Conservation (phyloP, 2,888 invertebrate species). For the Gymnocheta viridis region DNA sequence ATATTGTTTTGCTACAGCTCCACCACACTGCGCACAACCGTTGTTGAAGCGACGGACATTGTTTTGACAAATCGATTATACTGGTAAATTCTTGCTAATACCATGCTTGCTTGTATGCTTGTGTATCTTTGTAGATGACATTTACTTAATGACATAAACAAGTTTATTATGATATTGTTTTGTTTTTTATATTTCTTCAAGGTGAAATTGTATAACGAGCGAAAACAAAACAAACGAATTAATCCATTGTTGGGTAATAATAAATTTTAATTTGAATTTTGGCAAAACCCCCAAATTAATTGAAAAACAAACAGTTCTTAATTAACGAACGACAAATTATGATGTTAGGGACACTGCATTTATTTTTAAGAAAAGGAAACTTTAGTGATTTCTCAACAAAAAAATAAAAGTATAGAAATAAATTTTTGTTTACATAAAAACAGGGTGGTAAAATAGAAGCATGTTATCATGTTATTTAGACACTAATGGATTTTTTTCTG, state of each 20-base stretch:
- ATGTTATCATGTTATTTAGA: too few species aligned
- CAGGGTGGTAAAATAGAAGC: too few species aligned
- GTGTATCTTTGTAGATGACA: background rate
- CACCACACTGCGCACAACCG: background rate
- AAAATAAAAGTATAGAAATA: too few species aligned
- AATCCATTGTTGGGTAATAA: background rate
- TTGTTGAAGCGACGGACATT: slow-evolving; percentile 31
- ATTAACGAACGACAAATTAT: too few species aligned
- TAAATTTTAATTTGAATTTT: background rate
- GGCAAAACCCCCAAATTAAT: too few species aligned
- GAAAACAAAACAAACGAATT: slow-evolving; percentile 2
- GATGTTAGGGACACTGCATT: too few species aligned
- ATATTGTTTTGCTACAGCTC: slow-evolving; percentile 1
- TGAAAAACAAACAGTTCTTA: too few species aligned
- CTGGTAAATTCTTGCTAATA: background rate
- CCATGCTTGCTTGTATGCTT: background rate
- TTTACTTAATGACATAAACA: slow-evolving; percentile 20
- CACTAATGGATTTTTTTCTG: too few species aligned
- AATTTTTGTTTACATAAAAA: too few species aligned
- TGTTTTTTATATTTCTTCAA: slow-evolving; percentile 38
- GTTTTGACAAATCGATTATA: background rate
- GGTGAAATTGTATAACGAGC: slow-evolving; percentile 24
- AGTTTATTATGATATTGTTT: slow-evolving; percentile 10
- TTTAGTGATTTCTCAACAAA: too few species aligned
- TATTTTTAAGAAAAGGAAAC: too few species aligned